Evolutionary conservation across 2,888 invertebrate species (phyloP).

Genomic region (Dioctria linearis): DNA sequence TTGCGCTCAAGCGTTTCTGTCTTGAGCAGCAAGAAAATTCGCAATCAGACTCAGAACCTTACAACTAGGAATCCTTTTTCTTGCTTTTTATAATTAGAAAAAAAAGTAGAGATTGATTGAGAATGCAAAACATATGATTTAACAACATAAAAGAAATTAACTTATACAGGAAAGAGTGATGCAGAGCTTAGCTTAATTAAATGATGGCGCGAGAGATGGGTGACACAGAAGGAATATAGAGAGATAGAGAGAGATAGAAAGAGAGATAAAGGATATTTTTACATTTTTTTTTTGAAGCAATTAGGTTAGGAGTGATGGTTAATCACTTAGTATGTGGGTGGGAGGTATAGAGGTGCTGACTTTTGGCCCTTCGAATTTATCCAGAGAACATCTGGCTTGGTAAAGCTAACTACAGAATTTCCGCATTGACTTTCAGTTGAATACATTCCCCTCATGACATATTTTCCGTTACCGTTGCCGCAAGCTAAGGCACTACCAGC

Average conservation of each 20-base stretch:
- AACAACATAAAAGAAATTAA: conserved; percentile 16
- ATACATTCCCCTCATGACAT: conserved; percentile 82
- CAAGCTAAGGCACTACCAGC: conserved; percentile 88
- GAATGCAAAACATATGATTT: conserved; percentile 4
- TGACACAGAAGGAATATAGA: not conserved
- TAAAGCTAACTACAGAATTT: conserved; percentile 75
- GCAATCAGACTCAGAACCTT: conserved; percentile 14
- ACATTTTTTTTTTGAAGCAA: not conserved
- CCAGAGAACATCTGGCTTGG: conserved; percentile 77
- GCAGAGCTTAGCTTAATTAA: conserved; percentile 26
- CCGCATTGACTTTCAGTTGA: conserved; percentile 82
- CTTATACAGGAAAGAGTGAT: conserved; percentile 17
- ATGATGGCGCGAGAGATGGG: conserved; percentile 16
- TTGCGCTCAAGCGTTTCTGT: not conserved
- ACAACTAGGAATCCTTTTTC: conserved; percentile 1
- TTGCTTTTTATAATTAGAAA: conserved; percentile 21
- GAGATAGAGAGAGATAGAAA: not conserved
- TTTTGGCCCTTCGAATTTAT: conserved; percentile 63
- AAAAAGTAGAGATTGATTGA: conserved; percentile 32
- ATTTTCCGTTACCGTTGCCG: conserved; percentile 78
- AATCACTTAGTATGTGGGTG: conserved; percentile 4
- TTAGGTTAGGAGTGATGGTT: not conserved
- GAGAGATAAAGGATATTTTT: conserved; percentile 2
- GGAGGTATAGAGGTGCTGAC: not conserved
- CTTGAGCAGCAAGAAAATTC: conserved; percentile 10